These are phyloP conservation scores for Lomographa bimaculata DNA, from an alignment of 2,888 invertebrate species.

Conservation along the genomic window DNA sequence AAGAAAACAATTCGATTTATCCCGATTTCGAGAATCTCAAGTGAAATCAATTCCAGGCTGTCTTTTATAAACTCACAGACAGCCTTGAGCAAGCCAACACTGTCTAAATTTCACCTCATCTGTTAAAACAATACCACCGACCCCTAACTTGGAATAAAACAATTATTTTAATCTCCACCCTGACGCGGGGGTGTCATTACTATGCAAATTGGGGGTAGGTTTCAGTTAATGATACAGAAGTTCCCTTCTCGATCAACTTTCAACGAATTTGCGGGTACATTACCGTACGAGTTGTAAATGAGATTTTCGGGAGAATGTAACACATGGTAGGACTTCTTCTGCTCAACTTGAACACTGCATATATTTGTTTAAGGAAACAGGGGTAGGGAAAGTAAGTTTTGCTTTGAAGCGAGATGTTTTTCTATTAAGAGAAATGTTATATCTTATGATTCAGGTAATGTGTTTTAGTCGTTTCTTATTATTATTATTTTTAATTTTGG, in stretches of 20 bases:
- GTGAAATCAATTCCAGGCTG: too few relatives aligned
- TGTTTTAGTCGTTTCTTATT: too few relatives aligned
- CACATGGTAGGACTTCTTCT: conserved; percentile 10
- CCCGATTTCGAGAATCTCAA: too few relatives aligned
- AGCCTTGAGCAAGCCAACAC: too few relatives aligned
- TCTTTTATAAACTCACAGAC: too few relatives aligned
- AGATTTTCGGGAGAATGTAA: conserved; percentile 6
- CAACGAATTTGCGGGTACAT: neutral
- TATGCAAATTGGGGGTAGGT: conserved; percentile 24
- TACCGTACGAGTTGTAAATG: conserved; percentile 8
- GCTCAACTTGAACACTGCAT: neutral
- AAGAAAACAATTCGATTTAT: too few relatives aligned
- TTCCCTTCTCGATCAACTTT: conserved; percentile 1
- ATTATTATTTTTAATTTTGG: too few relatives aligned
- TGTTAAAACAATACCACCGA: conserved; percentile 16
- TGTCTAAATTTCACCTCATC: too few relatives aligned
- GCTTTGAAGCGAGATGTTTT: too few relatives aligned
- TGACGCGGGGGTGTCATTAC: conserved; percentile 18
- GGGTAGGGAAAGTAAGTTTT: too few relatives aligned
- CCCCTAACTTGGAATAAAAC: conserved; percentile 19
- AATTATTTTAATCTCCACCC: conserved; percentile 21
- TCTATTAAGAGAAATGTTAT: too few relatives aligned
- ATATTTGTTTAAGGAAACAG: neutral
- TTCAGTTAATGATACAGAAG: neutral
- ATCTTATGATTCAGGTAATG: too few relatives aligned